Evolutionary conservation across 2,888 invertebrate species (phyloP).

Genomic region (Polyommatus icarus): DNA sequence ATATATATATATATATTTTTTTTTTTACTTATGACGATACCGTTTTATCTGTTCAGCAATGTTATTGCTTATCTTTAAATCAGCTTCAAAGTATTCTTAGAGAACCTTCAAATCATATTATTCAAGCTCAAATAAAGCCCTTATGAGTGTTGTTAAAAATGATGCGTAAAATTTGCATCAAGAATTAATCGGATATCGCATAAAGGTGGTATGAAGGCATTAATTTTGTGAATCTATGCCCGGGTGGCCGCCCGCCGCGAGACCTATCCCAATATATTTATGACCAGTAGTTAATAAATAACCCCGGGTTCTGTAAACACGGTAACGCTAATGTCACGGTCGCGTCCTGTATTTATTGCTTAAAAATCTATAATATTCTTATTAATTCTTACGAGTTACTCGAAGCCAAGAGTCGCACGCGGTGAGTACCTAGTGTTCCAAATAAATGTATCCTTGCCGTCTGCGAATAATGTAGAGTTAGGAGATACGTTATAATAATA

Average conservation of each 20-base stretch:
- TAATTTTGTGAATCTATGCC: conserved; percentile 28
- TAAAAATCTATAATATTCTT: conserved; percentile 43
- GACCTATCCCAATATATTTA: conserved; percentile 39
- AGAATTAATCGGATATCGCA: conserved; percentile 15
- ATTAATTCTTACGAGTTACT: not conserved
- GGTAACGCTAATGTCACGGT: conserved; percentile 38
- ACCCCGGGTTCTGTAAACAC: conserved; percentile 24
- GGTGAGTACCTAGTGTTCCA: not conserved
- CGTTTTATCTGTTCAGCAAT: no score
- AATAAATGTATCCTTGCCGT: not conserved
- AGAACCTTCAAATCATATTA: not conserved
- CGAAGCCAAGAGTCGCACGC: not conserved
- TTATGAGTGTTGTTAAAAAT: conserved; percentile 1
- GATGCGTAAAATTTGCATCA: conserved; percentile 2
- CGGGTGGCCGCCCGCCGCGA: conserved; percentile 37
- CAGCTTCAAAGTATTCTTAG: not conserved
- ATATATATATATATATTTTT: no score
- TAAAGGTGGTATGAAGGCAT: conserved; percentile 8
- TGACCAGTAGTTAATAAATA: conserved; percentile 33
- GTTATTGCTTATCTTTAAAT: not conserved
- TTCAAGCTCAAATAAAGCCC: not conserved
- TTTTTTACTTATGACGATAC: no score
- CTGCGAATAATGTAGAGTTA: not conserved
- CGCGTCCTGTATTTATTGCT: conserved; percentile 43
- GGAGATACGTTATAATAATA: no score